phyloP scores from a whole-genome alignment of 2,797 vertebrate genomes.

The Gadopsis bispinosus region DNA sequence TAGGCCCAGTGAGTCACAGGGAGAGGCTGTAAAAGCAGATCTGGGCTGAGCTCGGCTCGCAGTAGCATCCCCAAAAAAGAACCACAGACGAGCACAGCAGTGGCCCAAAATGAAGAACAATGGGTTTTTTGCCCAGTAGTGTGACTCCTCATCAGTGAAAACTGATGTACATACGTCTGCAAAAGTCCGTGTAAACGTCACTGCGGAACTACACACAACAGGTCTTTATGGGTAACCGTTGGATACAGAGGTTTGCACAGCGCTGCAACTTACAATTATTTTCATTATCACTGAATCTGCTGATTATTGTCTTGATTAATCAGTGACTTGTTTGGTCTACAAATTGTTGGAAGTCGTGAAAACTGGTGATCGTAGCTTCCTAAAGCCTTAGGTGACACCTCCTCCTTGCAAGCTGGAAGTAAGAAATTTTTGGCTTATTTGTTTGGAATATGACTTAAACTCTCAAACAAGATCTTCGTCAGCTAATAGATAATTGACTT shows the following conservation, averaged over 20 bases:
- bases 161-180: constrained; percentile 3
- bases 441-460: neutral
- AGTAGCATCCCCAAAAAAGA: constrained; percentile 45
- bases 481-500: neutral
- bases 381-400: neutral
- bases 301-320: neutral
- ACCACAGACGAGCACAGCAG: constrained; percentile 23
- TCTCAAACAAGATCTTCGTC: neutral
- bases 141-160: neutral
- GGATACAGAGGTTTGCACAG: neutral
- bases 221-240: neutral
- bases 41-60: constrained; percentile 38
- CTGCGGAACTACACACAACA: neutral
- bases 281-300: neutral
- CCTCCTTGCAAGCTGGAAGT: neutral
- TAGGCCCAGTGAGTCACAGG: constrained; percentile 77
- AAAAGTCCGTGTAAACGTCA: neutral
- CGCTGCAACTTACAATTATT: neutral
- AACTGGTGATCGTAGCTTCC: neutral
- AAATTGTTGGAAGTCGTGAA: neutral
- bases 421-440: neutral
- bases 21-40: constrained; percentile 76
- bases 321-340: neutral
- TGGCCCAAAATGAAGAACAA: constrained; percentile 16
- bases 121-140: neutral